Evolutionary conservation across 1,140 invertebrate species (phyloP), one percentile per base, ranked within the genome.

Genomic region (Agrilus planipennis): DNA sequence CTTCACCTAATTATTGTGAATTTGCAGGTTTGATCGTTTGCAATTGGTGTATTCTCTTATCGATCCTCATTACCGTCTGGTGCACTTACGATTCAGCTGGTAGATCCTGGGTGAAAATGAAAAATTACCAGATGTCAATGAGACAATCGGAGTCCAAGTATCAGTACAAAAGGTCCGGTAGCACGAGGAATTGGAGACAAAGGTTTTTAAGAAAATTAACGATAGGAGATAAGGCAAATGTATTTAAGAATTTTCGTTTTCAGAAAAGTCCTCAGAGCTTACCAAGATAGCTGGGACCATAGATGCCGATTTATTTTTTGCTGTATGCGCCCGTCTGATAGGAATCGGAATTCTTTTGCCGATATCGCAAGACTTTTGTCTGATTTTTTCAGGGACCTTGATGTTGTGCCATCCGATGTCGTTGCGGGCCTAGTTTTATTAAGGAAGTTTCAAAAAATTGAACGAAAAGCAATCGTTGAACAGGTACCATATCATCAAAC

Each of bases 71-170:
- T 36, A 88, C 83, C 0, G 76, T 84, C 1, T 90, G 86, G 85
- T 91, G 87, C 60, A 83, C 82, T 11, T 92, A 85, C 60, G 87
- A 92, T 63, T 69, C 82, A 0, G 88, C 87, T 3, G 88, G 87
- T 7, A 68, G 84, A 17, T 87, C 84, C n/a, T 92, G 87, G 87
- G 86, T 91, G 0, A 90, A 90, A 66, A 89, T 91, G 84, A 90
- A 89, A 62, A 74, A 83, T 46, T 91, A 87, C 61, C 85, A 90
- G 60, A 72, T 82, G 27, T 88, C 82, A 30, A 75, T 89, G 73
- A 75, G 76, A 48, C 79, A 84, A 48, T 75, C 76, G 15, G 78
- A 84, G 55, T 73, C 75, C 1, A 72, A 79, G 48, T 79, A 79
- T 52, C 76, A 83, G 53, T 83, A 86, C 51, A 79, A 79, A 49